Base-by-base conservation (phyloP, 64 coral and sea anemone genomes). In the Trachythela sp. region DNA sequence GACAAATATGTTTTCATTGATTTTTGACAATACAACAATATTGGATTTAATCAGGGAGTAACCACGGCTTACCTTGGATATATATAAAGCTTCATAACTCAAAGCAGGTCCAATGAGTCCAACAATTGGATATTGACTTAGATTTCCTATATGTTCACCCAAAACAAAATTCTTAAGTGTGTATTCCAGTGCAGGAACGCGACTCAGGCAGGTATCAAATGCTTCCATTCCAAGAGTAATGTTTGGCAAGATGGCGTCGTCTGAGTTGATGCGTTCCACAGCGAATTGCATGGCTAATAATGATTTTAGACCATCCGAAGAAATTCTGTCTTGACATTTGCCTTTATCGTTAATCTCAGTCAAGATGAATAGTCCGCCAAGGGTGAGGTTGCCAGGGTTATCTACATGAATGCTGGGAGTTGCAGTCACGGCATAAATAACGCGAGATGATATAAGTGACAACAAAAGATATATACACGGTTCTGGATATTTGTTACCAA, bases 191-290 rank as follows among this genome's bases (percentile, higher is more conserved):
- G 95, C 95, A 80, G 90, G 50, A 35, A 88, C 94, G 26, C 92
- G 90, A 36, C 85, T 91, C 3, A 91, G 85, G 43, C 95, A 97
- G 24, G 93, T 94, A 15, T 97, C 93, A 52, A 90, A 97, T 0
- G 94, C 90, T 20, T 94, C 85, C 2, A 97, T 51, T 34, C 93
- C 95, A 24, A 97, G 91, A 26, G 56, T 91, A 84, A 97, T 86
- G 49, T 91, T 91, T 32, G 37, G 77, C 45, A 97, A 85, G 38
- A 97, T 58, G 2, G 83, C 77, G 7, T 76, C 30, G 37, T 94
- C 85, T 13, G 86, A 85, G 85, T 94, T 97, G 48, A 97, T 85
- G 14, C 88, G 88, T 59, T 97, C 92, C 2, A 97, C 88, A 22
- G 95, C 95, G 86, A 92, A 97, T 33, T 94, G 42, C 88, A 97